phyloP scores from a whole-genome alignment of 2,113 vertebrate species.

The Pteronura brasiliensis region DNA sequence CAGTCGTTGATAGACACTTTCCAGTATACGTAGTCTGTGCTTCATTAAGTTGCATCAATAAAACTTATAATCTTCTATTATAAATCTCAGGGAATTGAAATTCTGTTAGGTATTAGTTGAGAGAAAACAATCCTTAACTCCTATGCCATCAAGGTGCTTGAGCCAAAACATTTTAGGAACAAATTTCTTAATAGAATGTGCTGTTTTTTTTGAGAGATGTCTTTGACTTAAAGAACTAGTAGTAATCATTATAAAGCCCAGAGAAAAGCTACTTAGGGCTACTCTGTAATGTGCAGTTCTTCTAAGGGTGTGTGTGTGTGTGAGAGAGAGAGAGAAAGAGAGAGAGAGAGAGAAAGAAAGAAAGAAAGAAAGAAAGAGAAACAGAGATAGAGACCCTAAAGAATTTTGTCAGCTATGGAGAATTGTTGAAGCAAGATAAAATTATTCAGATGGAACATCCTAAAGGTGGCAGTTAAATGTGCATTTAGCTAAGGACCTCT shows the following conservation, averaged over 20 bases:
- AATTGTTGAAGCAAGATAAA: not conserved
- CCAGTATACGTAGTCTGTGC: not conserved
- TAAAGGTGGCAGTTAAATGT: not conserved
- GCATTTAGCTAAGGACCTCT: not conserved
- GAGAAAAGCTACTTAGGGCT: not conserved
- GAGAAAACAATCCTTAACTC: not conserved
- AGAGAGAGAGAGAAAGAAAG: too few species aligned
- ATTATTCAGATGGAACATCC: not conserved
- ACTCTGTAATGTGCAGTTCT: not conserved
- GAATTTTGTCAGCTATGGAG: not conserved
- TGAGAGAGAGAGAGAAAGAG: too few species aligned
- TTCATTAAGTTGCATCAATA: not conserved
- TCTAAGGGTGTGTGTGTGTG: not conserved
- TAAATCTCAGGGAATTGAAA: not conserved
- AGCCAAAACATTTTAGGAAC: not conserved
- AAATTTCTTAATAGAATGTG: not conserved
- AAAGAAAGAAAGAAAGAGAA: not conserved
- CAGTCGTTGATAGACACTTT: not conserved
- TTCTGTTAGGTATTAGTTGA: not conserved
- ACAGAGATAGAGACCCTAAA: not conserved
- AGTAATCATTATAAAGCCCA: not conserved
- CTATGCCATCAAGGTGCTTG: not conserved
- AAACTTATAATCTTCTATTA: not conserved
- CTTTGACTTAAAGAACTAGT: not conserved
- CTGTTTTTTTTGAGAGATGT: not conserved